Evolutionary conservation across 2,888 invertebrate genomes (phyloP).

Genomic region (Agonopterix heracliana): DNA sequence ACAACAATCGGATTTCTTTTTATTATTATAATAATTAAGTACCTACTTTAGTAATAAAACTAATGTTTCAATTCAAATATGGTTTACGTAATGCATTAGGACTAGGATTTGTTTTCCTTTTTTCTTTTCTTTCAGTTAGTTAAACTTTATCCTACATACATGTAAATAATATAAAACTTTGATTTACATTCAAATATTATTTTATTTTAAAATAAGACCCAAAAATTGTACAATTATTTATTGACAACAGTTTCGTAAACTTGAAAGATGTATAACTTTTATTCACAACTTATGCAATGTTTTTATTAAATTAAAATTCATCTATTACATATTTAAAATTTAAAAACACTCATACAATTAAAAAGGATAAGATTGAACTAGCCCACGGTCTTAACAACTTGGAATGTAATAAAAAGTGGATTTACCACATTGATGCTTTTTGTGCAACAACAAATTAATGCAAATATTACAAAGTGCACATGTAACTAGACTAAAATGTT

Average conservation of each 20-base stretch:
- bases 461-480: conserved; percentile 1
- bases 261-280: conserved; percentile 24
- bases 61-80: not conserved
- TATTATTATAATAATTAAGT: too few relatives aligned
- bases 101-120: not conserved
- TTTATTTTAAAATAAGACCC: conserved; percentile 10
- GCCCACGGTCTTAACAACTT: not conserved
- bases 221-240: conserved; percentile 32
- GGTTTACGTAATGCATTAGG: not conserved
- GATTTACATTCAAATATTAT: not conserved
- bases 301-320: not conserved
- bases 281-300: conserved; percentile 11
- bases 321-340: not conserved
- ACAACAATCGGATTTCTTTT: too few relatives aligned
- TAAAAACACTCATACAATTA: not conserved
- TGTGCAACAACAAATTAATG: not conserved
- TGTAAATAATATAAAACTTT: conserved; percentile 2
- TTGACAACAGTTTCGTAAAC: conserved; percentile 56
- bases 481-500: not conserved
- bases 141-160: not conserved
- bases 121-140: not conserved
- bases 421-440: not conserved
- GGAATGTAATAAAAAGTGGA: not conserved
- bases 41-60: too few relatives aligned
- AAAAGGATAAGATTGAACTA: not conserved